These are phyloP conservation scores for Fundulus diaphanus DNA, from an alignment of 2,797 vertebrate species.

Conservation along the genomic window DNA sequence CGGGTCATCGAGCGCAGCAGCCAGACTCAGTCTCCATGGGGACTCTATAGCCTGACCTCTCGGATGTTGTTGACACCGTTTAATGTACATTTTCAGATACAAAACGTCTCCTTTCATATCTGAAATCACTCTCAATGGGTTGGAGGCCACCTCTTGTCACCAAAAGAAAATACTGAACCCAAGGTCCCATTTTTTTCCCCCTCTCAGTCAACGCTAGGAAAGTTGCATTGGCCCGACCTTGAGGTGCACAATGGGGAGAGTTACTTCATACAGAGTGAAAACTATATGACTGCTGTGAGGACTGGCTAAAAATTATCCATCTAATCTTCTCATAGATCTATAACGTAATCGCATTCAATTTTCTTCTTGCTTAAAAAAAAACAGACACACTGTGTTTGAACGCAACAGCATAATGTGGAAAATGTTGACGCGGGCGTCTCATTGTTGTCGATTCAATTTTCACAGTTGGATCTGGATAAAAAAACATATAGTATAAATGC, in stretches of 20 bases:
- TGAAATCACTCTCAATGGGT: conserved; percentile 71
- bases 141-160: conserved; percentile 70
- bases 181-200: conserved; percentile 32
- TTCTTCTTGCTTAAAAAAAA: conserved; percentile 56
- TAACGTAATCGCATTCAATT: conserved; percentile 57
- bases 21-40: conserved; percentile 73
- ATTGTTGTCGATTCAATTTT: conserved; percentile 70
- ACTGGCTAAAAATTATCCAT: conserved; percentile 46
- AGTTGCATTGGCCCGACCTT: conserved; percentile 71
- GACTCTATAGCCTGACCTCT: conserved; percentile 76
- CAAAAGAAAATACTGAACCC: conserved; percentile 54
- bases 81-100: conserved; percentile 82
- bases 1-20: conserved; percentile 61
- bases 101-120: conserved; percentile 72
- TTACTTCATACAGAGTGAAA: conserved; percentile 61
- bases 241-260: conserved; percentile 60
- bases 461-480: conserved; percentile 54
- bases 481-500: conserved; percentile 56
- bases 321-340: conserved; percentile 64
- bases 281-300: conserved; percentile 58
- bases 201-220: conserved; percentile 34
- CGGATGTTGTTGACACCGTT: conserved; percentile 78
- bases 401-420: conserved; percentile 54
- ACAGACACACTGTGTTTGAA: conserved; percentile 54
- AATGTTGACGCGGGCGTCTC: conserved; percentile 53